Conservation (phyloP, 2,797 vertebrate species). For the Vultur gryphus region DNA sequence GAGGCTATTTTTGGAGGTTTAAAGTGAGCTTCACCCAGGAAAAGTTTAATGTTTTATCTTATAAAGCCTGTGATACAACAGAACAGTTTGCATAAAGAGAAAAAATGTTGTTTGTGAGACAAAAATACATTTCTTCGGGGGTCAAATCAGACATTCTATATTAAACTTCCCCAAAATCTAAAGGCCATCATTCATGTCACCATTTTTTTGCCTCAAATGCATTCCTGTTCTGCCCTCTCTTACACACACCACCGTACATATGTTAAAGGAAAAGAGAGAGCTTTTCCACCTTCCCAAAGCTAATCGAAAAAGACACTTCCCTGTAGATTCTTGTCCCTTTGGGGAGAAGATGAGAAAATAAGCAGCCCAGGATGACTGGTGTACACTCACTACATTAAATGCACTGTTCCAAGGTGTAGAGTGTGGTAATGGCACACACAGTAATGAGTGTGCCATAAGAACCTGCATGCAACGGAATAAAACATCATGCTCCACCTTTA, state of each 20-base stretch:
- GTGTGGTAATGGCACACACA: not conserved
- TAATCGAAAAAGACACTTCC: not conserved
- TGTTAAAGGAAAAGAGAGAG: not conserved
- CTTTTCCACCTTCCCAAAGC: not conserved
- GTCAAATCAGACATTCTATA: not conserved
- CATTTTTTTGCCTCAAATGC: not conserved
- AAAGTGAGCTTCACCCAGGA: not conserved
- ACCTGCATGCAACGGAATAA: not conserved
- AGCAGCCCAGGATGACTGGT: not conserved
- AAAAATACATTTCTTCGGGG: not conserved
- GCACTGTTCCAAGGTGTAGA: not conserved
- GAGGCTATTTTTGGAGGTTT: not conserved
- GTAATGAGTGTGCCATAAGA: not conserved
- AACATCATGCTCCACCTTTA: not conserved
- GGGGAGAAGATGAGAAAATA: not conserved
- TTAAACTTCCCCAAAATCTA: not conserved
- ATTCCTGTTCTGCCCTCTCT: not conserved
- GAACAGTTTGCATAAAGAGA: not conserved
- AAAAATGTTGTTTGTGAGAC: not conserved
- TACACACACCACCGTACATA: fast-evolving
- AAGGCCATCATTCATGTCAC: not conserved
- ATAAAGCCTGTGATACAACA: not conserved
- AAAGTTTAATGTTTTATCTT: not conserved
- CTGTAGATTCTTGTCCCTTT: not conserved
- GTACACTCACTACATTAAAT: not conserved